Percentiles rank a stretch among this genome's conserved stretches.
Evolutionary conservation across 2,888 invertebrate species (phyloP).

Genomic region (Scaptomyza tumidula): DNA sequence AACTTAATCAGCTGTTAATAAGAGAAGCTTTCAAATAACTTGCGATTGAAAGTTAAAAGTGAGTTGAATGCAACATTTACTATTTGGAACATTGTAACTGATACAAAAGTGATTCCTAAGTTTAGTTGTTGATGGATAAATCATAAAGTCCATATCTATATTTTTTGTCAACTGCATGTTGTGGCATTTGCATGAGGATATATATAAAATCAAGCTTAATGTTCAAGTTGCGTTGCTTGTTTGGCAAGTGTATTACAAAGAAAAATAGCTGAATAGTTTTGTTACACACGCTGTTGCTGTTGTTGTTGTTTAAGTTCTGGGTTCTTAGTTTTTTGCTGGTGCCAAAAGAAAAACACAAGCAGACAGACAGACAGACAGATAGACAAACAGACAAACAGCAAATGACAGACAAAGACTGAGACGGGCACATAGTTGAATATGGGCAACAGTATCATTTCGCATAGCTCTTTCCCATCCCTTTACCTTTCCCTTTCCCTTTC

Average conservation of each 20-base stretch:
- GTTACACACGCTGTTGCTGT: constrained; percentile 25
- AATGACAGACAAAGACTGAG: constrained; percentile 8
- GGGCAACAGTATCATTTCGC: constrained; percentile 63
- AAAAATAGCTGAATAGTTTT: constrained; percentile 46
- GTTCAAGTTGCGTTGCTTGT: neutral
- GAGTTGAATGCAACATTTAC: neutral
- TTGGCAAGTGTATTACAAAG: constrained; percentile 42
- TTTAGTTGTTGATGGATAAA: neutral
- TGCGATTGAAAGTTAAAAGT: neutral
- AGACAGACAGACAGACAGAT: neutral
- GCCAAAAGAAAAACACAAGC: constrained; percentile 39
- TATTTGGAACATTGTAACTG: neutral
- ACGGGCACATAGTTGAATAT: constrained; percentile 39
- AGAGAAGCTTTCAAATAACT: neutral
- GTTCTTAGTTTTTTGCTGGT: constrained; percentile 31
- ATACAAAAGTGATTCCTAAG: neutral
- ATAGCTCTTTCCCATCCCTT: constrained; percentile 18
- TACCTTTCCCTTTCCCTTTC: too few relatives aligned
- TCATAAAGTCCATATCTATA: neutral
- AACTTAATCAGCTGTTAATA: neutral
- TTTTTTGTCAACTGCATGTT: neutral
- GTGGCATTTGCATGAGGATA: too few relatives aligned
- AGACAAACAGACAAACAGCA: constrained; percentile 1
- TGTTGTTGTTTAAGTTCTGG: constrained; percentile 22
- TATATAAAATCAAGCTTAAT: neutral